A percentile compares a stretch with the other conserved stretches of the same genome.
phyloP scores from a whole-genome alignment of 2,113 vertebrate species.

The Trogon melanurus region DNA sequence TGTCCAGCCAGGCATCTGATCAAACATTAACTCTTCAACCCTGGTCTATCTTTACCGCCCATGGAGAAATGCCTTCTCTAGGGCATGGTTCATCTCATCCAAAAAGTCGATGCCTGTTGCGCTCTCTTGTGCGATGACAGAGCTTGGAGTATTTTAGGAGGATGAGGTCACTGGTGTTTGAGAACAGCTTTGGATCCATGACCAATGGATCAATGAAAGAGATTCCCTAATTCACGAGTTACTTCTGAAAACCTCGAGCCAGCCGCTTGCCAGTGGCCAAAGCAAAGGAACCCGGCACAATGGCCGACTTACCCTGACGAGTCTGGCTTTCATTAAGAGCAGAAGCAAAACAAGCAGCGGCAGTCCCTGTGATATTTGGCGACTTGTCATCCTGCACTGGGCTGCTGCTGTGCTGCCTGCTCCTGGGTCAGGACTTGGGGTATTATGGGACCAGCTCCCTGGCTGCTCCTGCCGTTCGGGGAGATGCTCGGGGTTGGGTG shows the following conservation, averaged over 20 bases:
- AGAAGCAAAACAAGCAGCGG: background rate
- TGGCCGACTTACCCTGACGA: background rate
- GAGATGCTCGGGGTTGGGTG: background rate
- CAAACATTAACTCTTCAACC: background rate
- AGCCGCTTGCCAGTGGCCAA: background rate
- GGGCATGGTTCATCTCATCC: background rate
- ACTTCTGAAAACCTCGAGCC: background rate
- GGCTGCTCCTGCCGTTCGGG: fast-evolving
- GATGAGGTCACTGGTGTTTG: background rate
- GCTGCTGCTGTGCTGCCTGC: background rate
- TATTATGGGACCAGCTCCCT: background rate
- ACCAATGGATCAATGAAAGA: background rate
- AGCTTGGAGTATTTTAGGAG: background rate
- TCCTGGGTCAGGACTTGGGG: background rate
- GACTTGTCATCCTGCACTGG: background rate
- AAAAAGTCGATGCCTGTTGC: background rate
- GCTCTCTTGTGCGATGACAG: background rate
- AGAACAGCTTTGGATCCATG: background rate
- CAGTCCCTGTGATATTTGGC: background rate
- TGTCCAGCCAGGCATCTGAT: background rate
- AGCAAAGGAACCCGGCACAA: background rate
- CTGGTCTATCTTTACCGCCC: background rate
- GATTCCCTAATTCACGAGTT: background rate
- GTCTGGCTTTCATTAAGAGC: slow-evolving; percentile 14
- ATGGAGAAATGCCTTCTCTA: background rate